Evolutionary conservation across 2,797 vertebrate genomes (phyloP), one percentile per base, ranked within the genome.

Genomic region (Gadopsis marmoratus): DNA sequence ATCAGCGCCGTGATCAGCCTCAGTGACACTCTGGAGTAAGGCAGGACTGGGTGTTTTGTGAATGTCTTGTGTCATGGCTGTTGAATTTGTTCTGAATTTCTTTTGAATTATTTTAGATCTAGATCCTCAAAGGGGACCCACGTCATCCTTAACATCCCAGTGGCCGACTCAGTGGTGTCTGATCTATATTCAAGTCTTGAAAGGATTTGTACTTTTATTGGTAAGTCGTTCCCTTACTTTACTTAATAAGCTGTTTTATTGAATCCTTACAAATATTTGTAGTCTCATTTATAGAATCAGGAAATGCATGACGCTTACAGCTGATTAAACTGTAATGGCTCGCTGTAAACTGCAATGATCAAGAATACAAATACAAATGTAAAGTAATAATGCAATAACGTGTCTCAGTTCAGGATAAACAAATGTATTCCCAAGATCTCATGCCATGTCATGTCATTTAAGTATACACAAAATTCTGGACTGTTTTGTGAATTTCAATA

Each of bases 121-220:
- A 94, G 91, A 53, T 79, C 81, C 50, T 55, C 65, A 16, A 85
- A 73, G 16, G 61, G 75, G 6, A 83, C 16, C 29, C 48, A 50
- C 79, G 41, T 59, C 60, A 23, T 95, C 33, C 87, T 97, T 53
- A 93, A 96, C 43, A n/a, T 98, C 79, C 33, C 85, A 45, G 88
- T 95, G 63, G 88, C 93, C 17, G 96, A 98, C 80, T 91, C 93
- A 0, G 71, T 66, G 0, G 73, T 67, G 55, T 90, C 92, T 55
- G 85, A 95, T 81, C 89, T 98, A 17, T 88, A 79, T 5, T 88
- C 92, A 43, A 91, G 73, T 56, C 95, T 98, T 53, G 68, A 93
- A 50, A 87, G 58, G n/a, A 85, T 95, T 56, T 96, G 95, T 78
- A 84, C 86, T 81, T 97, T 97, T 83, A 96, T 97, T 16, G 96